Evolutionary conservation across 1,140 invertebrate species (phyloP), one percentile per base, ranked within the genome.

Genomic region (Grapholita molesta): DNA sequence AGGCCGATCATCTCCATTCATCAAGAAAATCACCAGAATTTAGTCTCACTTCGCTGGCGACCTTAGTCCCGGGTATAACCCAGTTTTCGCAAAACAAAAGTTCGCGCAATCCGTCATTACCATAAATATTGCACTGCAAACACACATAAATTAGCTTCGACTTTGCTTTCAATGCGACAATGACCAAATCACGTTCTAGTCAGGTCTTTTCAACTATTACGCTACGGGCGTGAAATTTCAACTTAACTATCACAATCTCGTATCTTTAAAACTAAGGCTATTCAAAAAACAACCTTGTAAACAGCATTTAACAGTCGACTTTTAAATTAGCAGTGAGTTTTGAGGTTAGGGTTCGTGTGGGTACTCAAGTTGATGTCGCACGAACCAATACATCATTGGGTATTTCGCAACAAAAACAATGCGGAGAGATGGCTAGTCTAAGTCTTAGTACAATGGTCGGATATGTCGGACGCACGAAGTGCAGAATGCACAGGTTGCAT

Each of bases 351-450:
- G 18, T 48, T 48, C 9, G 42, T 48, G 42, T 12, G 23, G 25
- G n/a, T 25, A 25, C n/a, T n/a, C n/a, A n/a, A 21, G 24, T 32
- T 32, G n/a, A 25, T 32, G 25, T 18, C 55, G 55, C 55, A 61
- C 55, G 55, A 61, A 28, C 55, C 55, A 15, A 61, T 61, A 28
- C 24, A 61, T 61, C 55, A 28, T 8, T 8, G 15, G n/a, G 24
- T 15, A 28, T 61, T 61, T 61, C 55, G 28, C n/a, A 61, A 61
- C 25, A 30, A 30, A 18, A 61, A 61, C 55, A 61, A 61, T 61
- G 52, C 24, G 25, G 24, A 28, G 53, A 57, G 24, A 25, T 9
- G 55, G 24, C 53, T n/a, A 57, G 53, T 57, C 1, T 30, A n/a
- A n/a, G n/a, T n/a, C n/a, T n/a, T n/a, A n/a, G 53, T 0, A 61